Base-by-base conservation (phyloP, 2,113 vertebrate genomes). In the Tichodroma muraria region DNA sequence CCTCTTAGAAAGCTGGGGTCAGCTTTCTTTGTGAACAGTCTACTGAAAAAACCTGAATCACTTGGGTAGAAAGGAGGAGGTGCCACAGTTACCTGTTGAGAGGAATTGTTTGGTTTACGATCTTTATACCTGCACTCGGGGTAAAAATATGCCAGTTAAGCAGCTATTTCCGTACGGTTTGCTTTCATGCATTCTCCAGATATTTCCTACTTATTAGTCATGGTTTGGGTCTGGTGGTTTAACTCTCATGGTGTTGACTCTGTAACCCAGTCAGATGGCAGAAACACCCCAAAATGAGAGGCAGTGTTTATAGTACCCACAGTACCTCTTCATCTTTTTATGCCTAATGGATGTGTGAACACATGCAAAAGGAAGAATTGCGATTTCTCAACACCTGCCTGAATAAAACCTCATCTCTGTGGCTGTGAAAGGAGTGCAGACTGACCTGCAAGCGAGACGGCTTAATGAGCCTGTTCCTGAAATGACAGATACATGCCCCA, bases 121-220 rank as follows among this genome's bases (percentile, higher is more conserved):
- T 87, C 1, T 1, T 35, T 66, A 6, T 79, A 79, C 68, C 38
- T 82, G 50, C n/a, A 19, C 71, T 93, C 4, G n/a, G 71, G 31
- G 38, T 89, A 65, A 77, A 93, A 93, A 71, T 70, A 45, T 23
- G 68, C 71, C 70, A 40, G 33, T 82, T 86, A 73, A 90, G 45
- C 79, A 89, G 47, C 50, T 92, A 47, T 82, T 81, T 81, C 89
- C 0, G 1, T 85, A 61, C 2, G 0, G 30, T 90, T 94, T 82
- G 63, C 88, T 89, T 90, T 86, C 47, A 79, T 94, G 84, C 56
- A 37, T 83, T 88, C 81, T 88, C 68, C 37, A 71, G 80, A 31
- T 94, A 85, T 69, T 95, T 88, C 72, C 70, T 88, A 72, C 61
- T 77, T 94, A 59, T 93, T 95, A 88, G 68, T 93, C 69, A 52